phyloP scores from a whole-genome alignment of 2,888 invertebrate species.

The Hoplodrina blanda region DNA sequence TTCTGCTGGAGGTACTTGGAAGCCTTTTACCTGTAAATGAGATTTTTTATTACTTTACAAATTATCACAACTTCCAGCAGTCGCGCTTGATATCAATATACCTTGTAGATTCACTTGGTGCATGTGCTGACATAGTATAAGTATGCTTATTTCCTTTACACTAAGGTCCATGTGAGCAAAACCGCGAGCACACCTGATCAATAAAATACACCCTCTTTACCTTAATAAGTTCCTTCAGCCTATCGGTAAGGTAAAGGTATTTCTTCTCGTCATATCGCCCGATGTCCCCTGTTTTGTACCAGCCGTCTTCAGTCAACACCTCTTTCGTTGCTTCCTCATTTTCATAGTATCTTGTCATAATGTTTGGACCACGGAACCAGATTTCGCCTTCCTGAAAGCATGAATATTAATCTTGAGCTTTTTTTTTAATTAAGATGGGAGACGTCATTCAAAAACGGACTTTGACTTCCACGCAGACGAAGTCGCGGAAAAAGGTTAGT shows the following conservation, averaged over 20 bases:
- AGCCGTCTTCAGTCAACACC: slow-evolving; percentile 92
- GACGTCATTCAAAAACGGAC: no score
- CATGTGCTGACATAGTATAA: no score
- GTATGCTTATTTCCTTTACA: no score
- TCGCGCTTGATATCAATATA: no score
- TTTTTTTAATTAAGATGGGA: no score
- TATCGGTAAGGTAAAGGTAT: slow-evolving; percentile 93
- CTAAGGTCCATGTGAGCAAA: no score
- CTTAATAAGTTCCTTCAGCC: slow-evolving; percentile 96
- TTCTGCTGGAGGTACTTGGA: slow-evolving; percentile 97
- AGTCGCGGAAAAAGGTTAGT: no score
- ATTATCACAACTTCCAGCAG: no score
- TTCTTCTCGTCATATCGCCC: slow-evolving; percentile 92
- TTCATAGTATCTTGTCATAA: slow-evolving; percentile 92
- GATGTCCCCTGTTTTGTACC: slow-evolving; percentile 94
- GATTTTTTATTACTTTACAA: no score
- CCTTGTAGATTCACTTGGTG: no score
- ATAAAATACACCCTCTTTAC: slow-evolving; percentile 61
- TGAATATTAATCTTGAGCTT: background rate
- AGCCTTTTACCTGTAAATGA: slow-evolving; percentile 90
- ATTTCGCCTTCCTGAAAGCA: slow-evolving; percentile 92
- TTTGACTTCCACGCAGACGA: no score
- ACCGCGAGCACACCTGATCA: no score
- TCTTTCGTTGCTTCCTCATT: slow-evolving; percentile 93
- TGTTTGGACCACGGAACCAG: slow-evolving; percentile 93